These are phyloP conservation scores for Phymastichus coffea DNA, from an alignment of 1,140 invertebrate species.

Conservation along the genomic window DNA sequence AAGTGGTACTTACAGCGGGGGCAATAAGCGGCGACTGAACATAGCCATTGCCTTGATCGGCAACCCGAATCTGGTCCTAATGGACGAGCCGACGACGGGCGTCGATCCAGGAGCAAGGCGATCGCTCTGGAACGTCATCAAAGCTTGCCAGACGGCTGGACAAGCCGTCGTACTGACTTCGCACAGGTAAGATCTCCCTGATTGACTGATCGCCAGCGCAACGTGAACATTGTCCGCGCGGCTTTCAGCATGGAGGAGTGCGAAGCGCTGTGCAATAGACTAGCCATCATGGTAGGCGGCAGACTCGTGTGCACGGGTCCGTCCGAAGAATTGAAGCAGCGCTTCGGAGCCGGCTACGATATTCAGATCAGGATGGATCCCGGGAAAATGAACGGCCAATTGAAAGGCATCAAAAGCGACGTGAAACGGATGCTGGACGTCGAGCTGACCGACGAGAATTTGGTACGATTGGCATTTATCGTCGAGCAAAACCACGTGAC, in stretches of 20 bases:
- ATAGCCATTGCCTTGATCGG: constrained; percentile 88
- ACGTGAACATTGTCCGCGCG: too few species aligned
- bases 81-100: constrained; percentile 76
- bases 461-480: constrained; percentile 34
- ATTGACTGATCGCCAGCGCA: too few species aligned
- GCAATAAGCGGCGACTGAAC: constrained; percentile 92
- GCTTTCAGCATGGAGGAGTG: constrained; percentile 84
- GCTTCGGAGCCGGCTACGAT: constrained; percentile 58
- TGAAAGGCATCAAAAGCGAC: constrained; percentile 40
- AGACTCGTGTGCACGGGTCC: constrained; percentile 72
- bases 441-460: constrained; percentile 46
- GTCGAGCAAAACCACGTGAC: too few species aligned
- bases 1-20: constrained; percentile 69
- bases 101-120: constrained; percentile 84
- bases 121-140: constrained; percentile 74
- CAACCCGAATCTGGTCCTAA: constrained; percentile 70
- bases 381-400: constrained; percentile 29
- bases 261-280: constrained; percentile 80
- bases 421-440: constrained; percentile 41
- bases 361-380: constrained; percentile 51
- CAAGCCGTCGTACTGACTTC: constrained; percentile 77
- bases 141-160: constrained; percentile 61
- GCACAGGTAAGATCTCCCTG: too few species aligned
- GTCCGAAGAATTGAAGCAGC: constrained; percentile 67
- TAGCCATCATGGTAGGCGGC: constrained; percentile 88